Evolutionary conservation across 2,797 vertebrate genomes (phyloP).

Genomic region (Enteromius thamalakanensis): DNA sequence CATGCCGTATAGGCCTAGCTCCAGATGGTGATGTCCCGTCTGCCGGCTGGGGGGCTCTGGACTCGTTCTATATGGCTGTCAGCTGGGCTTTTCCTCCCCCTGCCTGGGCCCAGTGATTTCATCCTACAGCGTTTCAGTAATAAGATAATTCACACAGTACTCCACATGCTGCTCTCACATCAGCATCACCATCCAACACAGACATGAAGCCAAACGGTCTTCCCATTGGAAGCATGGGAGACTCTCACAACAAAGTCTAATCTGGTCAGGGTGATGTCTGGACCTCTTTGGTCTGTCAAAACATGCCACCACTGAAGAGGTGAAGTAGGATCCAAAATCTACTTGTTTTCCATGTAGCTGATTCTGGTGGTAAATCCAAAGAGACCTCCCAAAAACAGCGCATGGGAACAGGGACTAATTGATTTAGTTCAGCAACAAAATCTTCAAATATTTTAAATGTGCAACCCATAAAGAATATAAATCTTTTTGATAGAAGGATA

Average conservation of each 20-base stretch:
- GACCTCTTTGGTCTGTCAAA: conserved; percentile 15
- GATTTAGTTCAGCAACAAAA: not conserved
- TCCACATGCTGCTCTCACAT: conserved; percentile 40
- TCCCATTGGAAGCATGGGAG: not conserved
- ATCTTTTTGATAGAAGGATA: not conserved
- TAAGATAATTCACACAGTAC: conserved; percentile 44
- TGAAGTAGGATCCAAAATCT: conserved; percentile 7
- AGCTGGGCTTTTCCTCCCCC: conserved; percentile 69
- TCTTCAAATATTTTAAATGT: not conserved
- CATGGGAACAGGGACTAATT: not conserved
- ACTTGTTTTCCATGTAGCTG: not conserved
- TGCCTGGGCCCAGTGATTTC: conserved; percentile 40
- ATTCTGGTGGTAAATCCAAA: not conserved
- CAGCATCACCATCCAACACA: conserved; percentile 27
- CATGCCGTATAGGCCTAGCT: conserved; percentile 61
- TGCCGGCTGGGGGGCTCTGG: conserved; percentile 68
- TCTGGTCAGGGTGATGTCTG: not conserved
- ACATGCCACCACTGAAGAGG: conserved; percentile 19
- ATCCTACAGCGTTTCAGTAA: conserved; percentile 40
- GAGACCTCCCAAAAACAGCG: not conserved
- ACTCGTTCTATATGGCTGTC: conserved; percentile 69
- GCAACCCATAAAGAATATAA: not conserved
- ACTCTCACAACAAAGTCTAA: conserved; percentile 17
- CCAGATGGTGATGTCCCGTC: conserved; percentile 74
- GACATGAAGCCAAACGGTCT: not conserved